These are phyloP conservation scores for Melanogrammus aeglefinus DNA, from an alignment of 2,797 vertebrate species.

Conservation along the genomic window DNA sequence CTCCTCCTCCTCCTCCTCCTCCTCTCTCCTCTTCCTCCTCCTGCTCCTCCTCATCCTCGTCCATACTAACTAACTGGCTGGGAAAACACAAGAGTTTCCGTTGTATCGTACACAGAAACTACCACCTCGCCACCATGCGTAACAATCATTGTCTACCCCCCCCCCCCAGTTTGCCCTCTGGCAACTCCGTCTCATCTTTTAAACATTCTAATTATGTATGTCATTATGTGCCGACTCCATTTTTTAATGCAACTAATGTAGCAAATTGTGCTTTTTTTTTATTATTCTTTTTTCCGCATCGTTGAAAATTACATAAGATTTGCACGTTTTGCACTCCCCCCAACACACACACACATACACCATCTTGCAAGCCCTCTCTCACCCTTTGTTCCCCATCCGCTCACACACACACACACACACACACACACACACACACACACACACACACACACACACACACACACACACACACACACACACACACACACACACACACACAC, in stretches of 20 bases:
- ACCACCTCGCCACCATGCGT: neutral
- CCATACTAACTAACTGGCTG: neutral
- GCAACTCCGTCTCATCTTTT: slow-evolving; percentile 48
- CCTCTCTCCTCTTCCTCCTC: too few relatives aligned
- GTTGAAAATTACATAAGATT: slow-evolving; percentile 44
- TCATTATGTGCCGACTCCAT: slow-evolving; percentile 55
- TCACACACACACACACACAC: slow-evolving; percentile 5
- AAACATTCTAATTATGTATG: slow-evolving; percentile 66
- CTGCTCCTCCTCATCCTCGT: neutral
- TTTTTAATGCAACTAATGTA: slow-evolving; percentile 63
- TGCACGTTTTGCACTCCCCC: slow-evolving; percentile 41
- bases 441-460: neutral
- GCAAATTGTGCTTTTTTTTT: slow-evolving; percentile 51
- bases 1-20: neutral
- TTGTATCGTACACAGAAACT: neutral
- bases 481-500: neutral
- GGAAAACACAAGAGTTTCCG: neutral
- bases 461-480: neutral
- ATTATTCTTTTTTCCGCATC: slow-evolving; percentile 6
- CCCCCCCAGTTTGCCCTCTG: slow-evolving; percentile 27
- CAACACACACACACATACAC: neutral
- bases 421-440: neutral
- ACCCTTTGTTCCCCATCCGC: slow-evolving; percentile 37
- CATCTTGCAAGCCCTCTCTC: neutral
- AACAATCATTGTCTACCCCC: neutral